A percentile compares a stretch with the other conserved stretches of the same genome.
These are phyloP conservation scores for Chrysopa pallens DNA, from an alignment of 1,140 invertebrate genomes.

Conservation along the genomic window DNA sequence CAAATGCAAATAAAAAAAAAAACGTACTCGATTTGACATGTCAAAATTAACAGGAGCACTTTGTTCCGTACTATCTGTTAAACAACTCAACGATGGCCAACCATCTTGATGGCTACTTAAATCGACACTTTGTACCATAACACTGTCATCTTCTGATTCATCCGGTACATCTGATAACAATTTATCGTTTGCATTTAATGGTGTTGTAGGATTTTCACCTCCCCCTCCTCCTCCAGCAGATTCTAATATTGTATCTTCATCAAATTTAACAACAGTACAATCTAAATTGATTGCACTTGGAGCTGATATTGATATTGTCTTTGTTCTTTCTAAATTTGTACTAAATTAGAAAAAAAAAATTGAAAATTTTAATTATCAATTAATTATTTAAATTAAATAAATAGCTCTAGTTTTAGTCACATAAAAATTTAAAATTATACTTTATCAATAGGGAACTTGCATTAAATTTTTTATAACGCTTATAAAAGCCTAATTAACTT, in stretches of 20 bases:
- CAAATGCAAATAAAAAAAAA: neutral
- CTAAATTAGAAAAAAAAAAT: conserved; percentile 11
- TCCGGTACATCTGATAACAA: neutral
- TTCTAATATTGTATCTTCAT: conserved; percentile 18
- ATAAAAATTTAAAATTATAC: too few species aligned
- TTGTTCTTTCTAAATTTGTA: conserved; percentile 42
- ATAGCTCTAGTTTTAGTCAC: too few species aligned
- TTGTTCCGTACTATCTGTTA: conserved; percentile 77
- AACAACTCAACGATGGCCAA: conserved; percentile 61
- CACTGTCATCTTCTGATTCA: conserved; percentile 19
- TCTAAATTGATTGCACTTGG: conserved; percentile 75
- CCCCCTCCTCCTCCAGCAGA: neutral
- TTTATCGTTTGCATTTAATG: neutral
- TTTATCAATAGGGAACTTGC: too few species aligned
- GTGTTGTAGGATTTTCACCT: neutral
- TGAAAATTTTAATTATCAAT: neutral
- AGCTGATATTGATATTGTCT: conserved; percentile 61
- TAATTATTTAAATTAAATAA: too few species aligned
- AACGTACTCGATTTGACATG: conserved; percentile 69
- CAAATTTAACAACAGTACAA: conserved; percentile 46
- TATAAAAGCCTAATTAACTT: too few species aligned
- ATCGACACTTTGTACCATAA: conserved; percentile 27
- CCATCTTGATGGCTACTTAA: conserved; percentile 32
- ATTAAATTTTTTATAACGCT: too few species aligned
- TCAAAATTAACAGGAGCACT: conserved; percentile 79